phyloP scores from a whole-genome alignment of 2,797 vertebrate genomes.

The Dryobates pubescens region DNA sequence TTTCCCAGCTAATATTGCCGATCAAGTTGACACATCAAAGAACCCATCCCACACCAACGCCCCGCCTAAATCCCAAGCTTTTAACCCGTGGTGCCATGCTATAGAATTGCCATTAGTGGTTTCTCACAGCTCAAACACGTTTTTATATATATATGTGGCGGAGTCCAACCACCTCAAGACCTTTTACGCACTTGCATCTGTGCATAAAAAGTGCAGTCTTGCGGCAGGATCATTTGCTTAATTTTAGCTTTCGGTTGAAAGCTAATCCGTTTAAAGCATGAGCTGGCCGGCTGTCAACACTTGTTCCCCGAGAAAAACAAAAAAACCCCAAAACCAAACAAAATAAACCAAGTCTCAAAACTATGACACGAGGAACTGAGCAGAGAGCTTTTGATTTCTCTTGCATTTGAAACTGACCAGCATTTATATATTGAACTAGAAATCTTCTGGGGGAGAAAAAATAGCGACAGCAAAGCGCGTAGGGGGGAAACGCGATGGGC shows the following conservation, averaged over 20 bases:
- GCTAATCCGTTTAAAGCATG: not conserved
- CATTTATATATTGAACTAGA: not conserved
- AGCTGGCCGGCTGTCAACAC: not conserved
- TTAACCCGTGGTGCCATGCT: not conserved
- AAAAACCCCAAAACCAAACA: no score
- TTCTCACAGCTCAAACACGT: not conserved
- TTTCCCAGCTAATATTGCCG: not conserved
- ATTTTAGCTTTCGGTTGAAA: not conserved
- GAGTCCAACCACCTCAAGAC: not conserved
- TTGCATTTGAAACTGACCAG: not conserved
- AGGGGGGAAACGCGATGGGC: fast-evolving
- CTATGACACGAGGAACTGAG: fast-evolving
- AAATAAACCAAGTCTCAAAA: not conserved
- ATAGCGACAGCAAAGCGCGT: not conserved
- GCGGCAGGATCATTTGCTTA: not conserved
- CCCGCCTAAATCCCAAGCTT: not conserved
- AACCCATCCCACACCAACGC: not conserved
- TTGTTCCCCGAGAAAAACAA: not conserved
- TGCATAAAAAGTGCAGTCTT: fast-evolving
- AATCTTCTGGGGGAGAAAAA: not conserved
- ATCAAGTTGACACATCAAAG: not conserved
- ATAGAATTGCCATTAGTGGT: not conserved
- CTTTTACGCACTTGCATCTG: not conserved
- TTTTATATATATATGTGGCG: not conserved
- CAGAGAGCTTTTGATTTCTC: not conserved